Base-by-base conservation (phyloP, 2,113 vertebrate genomes). In the Otis tarda region DNA sequence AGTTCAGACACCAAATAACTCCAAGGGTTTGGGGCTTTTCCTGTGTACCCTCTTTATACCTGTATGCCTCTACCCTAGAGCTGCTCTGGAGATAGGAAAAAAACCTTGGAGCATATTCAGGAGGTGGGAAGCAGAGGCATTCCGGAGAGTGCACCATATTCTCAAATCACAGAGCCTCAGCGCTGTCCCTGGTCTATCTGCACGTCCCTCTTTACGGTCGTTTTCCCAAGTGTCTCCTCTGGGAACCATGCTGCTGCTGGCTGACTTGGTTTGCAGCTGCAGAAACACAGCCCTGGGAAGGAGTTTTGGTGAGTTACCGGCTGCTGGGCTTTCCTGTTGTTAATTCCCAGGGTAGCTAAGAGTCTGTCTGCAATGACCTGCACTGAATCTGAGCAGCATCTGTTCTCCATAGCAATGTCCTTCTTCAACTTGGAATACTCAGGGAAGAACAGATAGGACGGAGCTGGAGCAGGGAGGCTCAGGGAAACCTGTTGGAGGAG, bases 201-300 rank as follows among this genome's bases (percentile, higher is more conserved):
- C 90, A 75, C 1, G 0, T 77, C n/a, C 68, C 19, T 71, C 12
- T 21, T 87, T 35, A 53, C 0, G 16, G 15, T 31, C 52, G 25
- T 83, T 33, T 86, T 93, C 71, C 79, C 43, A 68, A 35, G 24
- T 13, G 24, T 28, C 37, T 92, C 90, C 93, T 61, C 69, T 83
- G 95, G 89, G 95, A 94, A 17, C 8, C 30, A 47, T 43, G 10
- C 8, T 90, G 18, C 50, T 70, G 60, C 79, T 96, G 93, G 67
- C 85, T 80, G 31, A 43, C 71, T 78, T 59, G 8, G 9, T 35
- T 41, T 96, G 90, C 94, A 94, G 79, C 90, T 96, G 93, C 88
- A 93, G 88, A 69, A 53, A 39, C 37, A 35, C 31, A 88, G 49
- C 35, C 47, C 73, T 89, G 61, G 65, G 65, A 95, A 89, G 43